These are phyloP conservation scores for Drosophila sucinea DNA, from an alignment of 1,140 invertebrate species.

Conservation along the genomic window DNA sequence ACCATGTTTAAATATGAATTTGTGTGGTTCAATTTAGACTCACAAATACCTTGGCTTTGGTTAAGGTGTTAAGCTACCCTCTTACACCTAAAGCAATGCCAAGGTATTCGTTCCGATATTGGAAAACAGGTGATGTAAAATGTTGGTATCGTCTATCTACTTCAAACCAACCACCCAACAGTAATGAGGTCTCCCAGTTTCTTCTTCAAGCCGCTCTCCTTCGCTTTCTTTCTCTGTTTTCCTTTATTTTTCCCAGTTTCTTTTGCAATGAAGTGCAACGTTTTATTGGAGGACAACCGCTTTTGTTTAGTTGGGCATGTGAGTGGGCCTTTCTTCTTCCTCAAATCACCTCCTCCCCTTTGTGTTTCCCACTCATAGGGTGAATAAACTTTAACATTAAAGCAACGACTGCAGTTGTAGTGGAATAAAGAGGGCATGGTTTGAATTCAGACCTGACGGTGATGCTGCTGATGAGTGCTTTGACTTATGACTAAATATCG, in stretches of 20 bases:
- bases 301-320: slow-evolving; percentile 69
- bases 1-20: too few relatives aligned
- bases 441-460: not conserved
- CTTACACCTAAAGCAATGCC: too few relatives aligned
- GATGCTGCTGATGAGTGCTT: slow-evolving; percentile 31
- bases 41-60: too few relatives aligned
- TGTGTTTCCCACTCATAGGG: slow-evolving; percentile 18
- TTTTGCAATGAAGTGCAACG: slow-evolving; percentile 70
- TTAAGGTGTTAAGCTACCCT: too few relatives aligned
- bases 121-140: too few relatives aligned
- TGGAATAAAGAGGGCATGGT: too few relatives aligned
- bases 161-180: too few relatives aligned
- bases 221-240: not conserved
- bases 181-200: too few relatives aligned
- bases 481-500: slow-evolving; percentile 33
- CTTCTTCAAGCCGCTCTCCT: not conserved
- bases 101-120: too few relatives aligned
- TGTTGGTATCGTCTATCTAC: too few relatives aligned
- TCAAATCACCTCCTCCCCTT: not conserved
- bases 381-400: slow-evolving; percentile 64
- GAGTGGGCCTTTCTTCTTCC: slow-evolving; percentile 39
- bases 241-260: slow-evolving; percentile 27
- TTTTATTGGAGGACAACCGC: slow-evolving; percentile 20
- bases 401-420: too few relatives aligned
- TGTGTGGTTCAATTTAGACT: too few relatives aligned